These are phyloP conservation scores for Palythoa grandiflora DNA, from an alignment of 92 coral and sea anemone genomes.

Conservation along the genomic window DNA sequence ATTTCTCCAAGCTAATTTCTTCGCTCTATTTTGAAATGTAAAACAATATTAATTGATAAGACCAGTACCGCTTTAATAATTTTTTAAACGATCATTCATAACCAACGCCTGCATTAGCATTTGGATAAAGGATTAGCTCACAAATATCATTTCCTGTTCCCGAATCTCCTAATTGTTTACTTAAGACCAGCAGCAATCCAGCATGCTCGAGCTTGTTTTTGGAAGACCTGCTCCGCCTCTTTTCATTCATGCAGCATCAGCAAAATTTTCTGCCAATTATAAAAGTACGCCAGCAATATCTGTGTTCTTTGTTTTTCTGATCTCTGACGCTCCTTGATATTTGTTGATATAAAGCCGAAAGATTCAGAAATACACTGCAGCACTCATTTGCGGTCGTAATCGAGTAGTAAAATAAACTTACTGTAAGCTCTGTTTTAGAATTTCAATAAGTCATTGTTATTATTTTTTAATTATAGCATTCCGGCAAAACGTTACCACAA, in stretches of 20 bases:
- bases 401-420: neutral
- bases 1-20: neutral
- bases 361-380: neutral
- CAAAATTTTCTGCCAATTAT: neutral
- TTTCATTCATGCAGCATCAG: constrained; percentile 6
- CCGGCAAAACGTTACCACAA: neutral
- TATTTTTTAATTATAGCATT: neutral
- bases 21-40: neutral
- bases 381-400: neutral
- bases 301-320: neutral
- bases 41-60: neutral
- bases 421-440: neutral
- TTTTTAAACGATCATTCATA: neutral
- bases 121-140: neutral
- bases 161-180: neutral
- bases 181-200: neutral
- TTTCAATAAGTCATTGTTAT: neutral
- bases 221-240: neutral
- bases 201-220: neutral
- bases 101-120: neutral
- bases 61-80: neutral
- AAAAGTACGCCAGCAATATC: constrained; percentile 4
- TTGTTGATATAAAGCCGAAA: neutral
- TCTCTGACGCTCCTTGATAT: neutral
- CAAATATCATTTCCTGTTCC: constrained; percentile 7